Evolutionary conservation across 1,140 invertebrate genomes (phyloP).

Genomic region (Orchestia grillus): DNA sequence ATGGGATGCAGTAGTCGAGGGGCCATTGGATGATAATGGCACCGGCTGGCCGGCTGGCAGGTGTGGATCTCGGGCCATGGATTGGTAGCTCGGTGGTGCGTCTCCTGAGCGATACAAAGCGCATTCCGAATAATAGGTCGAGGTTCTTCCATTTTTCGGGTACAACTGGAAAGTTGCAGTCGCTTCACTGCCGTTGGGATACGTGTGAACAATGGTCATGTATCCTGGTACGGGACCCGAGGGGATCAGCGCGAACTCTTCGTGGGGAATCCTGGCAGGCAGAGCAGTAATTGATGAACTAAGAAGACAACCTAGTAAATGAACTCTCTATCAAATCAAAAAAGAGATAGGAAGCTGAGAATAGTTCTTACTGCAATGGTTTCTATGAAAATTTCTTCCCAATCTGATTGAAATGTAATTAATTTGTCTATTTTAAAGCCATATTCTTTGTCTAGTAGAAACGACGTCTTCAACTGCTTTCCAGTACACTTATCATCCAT

Average conservation of each 20-base stretch:
- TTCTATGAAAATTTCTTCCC: too few relatives aligned
- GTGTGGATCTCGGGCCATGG: not conserved
- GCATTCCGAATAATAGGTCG: not conserved
- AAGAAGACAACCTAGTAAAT: too few relatives aligned
- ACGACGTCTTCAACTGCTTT: too few relatives aligned
- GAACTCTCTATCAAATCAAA: too few relatives aligned
- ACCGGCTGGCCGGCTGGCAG: not conserved
- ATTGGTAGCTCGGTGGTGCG: not conserved
- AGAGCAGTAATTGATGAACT: not conserved
- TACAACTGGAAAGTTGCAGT: not conserved
- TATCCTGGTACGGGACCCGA: not conserved
- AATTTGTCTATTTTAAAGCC: too few relatives aligned
- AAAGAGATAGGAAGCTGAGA: too few relatives aligned
- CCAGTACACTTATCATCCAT: too few relatives aligned
- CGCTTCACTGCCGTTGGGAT: too few relatives aligned
- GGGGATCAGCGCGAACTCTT: slow-evolving; percentile 23
- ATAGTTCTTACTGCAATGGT: too few relatives aligned
- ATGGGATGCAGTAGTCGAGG: not conserved
- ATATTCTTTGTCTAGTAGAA: too few relatives aligned
- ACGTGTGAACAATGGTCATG: slow-evolving; percentile 17
- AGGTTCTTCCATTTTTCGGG: not conserved
- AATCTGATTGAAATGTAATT: too few relatives aligned
- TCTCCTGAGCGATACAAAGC: not conserved
- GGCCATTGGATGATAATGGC: not conserved
- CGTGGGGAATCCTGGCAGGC: slow-evolving; percentile 5